Conservation (phyloP, 2,797 vertebrate species). For the Falco rusticolus region DNA sequence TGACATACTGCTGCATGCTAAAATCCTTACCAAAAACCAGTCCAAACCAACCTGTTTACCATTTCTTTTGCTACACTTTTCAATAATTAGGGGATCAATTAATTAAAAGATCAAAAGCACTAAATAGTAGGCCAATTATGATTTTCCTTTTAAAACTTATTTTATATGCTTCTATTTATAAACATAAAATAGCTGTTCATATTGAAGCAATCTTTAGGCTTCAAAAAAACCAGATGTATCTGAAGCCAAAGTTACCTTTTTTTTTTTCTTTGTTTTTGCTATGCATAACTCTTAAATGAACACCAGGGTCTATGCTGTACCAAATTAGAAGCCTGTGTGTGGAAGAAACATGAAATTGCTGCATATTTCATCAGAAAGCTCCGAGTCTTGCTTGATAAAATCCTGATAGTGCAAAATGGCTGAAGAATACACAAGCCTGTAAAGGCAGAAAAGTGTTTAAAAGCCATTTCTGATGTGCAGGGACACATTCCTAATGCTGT, state of each 20-base stretch:
- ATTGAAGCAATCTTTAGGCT: not conserved
- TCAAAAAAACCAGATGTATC: not conserved
- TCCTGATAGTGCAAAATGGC: not conserved
- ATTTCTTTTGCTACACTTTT: constrained; percentile 33
- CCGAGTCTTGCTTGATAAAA: not conserved
- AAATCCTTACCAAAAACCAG: not conserved
- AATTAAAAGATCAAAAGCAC: constrained; percentile 49
- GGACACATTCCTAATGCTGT: not conserved
- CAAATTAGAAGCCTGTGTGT: not conserved
- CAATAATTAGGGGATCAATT: constrained; percentile 14
- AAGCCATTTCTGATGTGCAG: not conserved
- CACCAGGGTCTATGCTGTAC: not conserved
- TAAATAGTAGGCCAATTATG: constrained; percentile 20
- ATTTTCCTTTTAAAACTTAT: not conserved
- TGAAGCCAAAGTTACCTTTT: not conserved
- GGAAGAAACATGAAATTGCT: not conserved
- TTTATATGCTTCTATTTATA: constrained; percentile 31
- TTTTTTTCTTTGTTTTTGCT: not conserved
- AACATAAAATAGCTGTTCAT: constrained; percentile 13
- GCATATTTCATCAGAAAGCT: not conserved
- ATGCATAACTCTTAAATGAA: not conserved
- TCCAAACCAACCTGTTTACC: not conserved
- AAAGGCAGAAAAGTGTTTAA: not conserved
- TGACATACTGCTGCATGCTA: not conserved
- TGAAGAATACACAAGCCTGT: not conserved